These are phyloP conservation scores for Adoxophyes honmai DNA, from an alignment of 1,140 invertebrate genomes.

Conservation along the genomic window DNA sequence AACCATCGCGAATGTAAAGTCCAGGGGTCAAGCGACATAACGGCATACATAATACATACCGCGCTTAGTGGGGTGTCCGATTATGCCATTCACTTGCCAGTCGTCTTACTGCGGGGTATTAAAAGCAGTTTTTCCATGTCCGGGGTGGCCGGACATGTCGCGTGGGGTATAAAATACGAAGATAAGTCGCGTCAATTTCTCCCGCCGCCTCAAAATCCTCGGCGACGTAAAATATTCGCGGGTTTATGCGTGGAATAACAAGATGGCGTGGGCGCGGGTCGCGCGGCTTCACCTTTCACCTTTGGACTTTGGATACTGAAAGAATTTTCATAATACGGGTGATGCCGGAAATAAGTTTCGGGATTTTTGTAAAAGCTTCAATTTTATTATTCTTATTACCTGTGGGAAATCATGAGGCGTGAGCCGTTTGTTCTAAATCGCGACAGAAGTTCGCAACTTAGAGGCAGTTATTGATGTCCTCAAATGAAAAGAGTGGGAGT, in stretches of 20 bases:
- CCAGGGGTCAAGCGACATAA: background rate
- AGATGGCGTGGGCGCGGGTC: conserved; percentile 15
- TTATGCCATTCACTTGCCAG: background rate
- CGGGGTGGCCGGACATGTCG: background rate
- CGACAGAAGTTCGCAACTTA: too few relatives aligned
- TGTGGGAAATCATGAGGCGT: too few relatives aligned
- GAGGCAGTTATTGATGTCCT: too few relatives aligned
- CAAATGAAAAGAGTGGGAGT: too few relatives aligned
- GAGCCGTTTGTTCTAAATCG: too few relatives aligned
- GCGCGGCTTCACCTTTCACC: background rate
- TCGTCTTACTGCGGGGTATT: too few relatives aligned
- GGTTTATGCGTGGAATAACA: conserved; percentile 62
- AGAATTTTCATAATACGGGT: too few relatives aligned
- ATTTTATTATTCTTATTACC: too few relatives aligned
- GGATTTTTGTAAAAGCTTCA: too few relatives aligned
- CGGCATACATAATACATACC: conserved; percentile 56
- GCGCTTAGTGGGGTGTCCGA: conserved; percentile 28
- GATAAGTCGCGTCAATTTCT: conserved; percentile 69
- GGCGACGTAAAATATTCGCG: conserved; percentile 65
- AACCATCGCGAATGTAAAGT: conserved; percentile 3
- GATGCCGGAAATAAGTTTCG: too few relatives aligned
- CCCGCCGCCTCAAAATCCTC: conserved; percentile 54
- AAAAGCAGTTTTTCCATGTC: too few relatives aligned
- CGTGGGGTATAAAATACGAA: conserved; percentile 35
- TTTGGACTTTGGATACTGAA: too few relatives aligned